Base-by-base conservation (phyloP, 2,888 invertebrate genomes). In the Nemotelus pantherinus region DNA sequence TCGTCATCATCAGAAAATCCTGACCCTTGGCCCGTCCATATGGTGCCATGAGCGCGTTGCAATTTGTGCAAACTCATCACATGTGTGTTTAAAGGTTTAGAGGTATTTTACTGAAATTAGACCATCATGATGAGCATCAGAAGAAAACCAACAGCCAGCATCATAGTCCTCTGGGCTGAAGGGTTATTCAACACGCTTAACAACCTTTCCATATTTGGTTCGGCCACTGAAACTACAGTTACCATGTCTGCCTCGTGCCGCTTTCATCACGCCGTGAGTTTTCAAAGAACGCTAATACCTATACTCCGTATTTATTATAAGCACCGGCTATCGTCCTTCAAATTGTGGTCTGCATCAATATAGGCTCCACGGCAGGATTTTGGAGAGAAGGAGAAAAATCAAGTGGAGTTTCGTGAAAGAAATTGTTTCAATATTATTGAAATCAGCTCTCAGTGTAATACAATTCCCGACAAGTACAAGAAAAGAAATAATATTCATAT, bases 81-180 rank as follows among this genome's bases (percentile, higher is more conserved):
- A 74, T 74, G 63, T 74, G 60, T 74, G 63, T 74, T 74, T 74
- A 74, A 74, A 60, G 74, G 74, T 74, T 63, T 60, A 63, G 63
- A 74, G 74, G 74, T 74, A 74, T 74, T 72, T 74, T 60, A 39
- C 60, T 74, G 74, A 74, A 74, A 74, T 74, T 74, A 74, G 74
- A 60, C 74, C 63, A 74, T 74, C 74, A 60, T 74, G 63, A 74
- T 74, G 63, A 74, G 71, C 43, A 63, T 39, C 41, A 50, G n/a
- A 50, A 60, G 74, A 58, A 45, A 60, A 50, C 63, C 25, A 25
- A 25, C 45, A 5, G 48, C 48, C 60, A 7, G 45, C 58, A 47
- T 57, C 6, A 41, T 58, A 3, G 48, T n/a, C 60, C 74, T 74
- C 50, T 25, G n/a, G 48, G 48, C 10, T 60, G 63, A 74, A 74